A percentile compares a stretch with the other conserved stretches of the same genome.
phyloP scores from a whole-genome alignment of 2,113 vertebrate species.

The Pachycephala philippinensis region DNA sequence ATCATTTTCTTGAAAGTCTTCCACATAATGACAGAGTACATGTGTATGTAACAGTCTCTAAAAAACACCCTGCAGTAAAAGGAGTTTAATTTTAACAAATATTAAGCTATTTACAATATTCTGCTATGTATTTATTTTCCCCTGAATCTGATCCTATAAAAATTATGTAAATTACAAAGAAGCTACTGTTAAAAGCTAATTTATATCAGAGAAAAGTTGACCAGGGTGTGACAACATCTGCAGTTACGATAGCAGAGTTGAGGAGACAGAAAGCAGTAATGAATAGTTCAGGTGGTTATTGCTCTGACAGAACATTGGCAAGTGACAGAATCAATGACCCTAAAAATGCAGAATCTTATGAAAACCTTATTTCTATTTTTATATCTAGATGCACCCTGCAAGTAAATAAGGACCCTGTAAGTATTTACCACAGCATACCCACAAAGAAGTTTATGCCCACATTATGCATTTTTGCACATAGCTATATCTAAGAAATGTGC shows the following conservation, averaged over 20 bases:
- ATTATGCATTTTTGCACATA: not conserved
- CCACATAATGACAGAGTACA: not conserved
- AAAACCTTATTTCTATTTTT: not conserved
- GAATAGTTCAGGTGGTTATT: not conserved
- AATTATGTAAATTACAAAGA: not conserved
- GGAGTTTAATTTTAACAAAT: not conserved
- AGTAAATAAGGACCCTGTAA: not conserved
- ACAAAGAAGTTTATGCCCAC: not conserved
- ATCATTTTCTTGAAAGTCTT: not conserved
- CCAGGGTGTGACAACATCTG: not conserved
- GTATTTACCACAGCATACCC: not conserved
- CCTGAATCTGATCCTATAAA: not conserved
- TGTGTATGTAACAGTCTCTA: not conserved
- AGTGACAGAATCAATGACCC: not conserved
- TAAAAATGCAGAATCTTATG: not conserved
- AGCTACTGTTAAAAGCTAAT: not conserved
- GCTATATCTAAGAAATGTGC: rapidly evolving
- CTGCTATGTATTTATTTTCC: not conserved
- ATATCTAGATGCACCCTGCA: not conserved
- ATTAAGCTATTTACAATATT: not conserved
- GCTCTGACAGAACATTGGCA: not conserved
- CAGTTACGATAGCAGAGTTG: not conserved
- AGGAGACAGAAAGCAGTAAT: not conserved
- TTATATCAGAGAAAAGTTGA: not conserved
- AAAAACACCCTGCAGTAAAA: not conserved